Conservation (phyloP, 2,888 invertebrate species). For the Tuberolachnus salignus region DNA sequence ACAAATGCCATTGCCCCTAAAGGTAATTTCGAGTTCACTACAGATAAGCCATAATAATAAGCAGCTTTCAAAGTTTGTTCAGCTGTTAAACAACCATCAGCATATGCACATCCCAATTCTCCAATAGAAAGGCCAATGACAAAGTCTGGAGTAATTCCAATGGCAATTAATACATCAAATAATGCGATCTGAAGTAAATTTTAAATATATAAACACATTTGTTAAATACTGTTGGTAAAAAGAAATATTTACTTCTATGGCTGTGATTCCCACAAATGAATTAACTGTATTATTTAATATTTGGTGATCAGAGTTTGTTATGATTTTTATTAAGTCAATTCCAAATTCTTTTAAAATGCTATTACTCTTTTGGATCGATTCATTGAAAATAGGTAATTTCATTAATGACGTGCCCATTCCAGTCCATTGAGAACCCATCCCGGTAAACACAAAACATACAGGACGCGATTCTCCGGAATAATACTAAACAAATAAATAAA, state of each 20-base stretch:
- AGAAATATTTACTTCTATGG: constrained; percentile 65
- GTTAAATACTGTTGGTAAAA: background rate
- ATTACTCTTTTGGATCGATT: constrained; percentile 73
- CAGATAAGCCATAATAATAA: constrained; percentile 81
- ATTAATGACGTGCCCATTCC: constrained; percentile 81
- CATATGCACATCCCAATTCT: constrained; percentile 93
- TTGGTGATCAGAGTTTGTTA: constrained; percentile 69
- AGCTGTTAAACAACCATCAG: constrained; percentile 86
- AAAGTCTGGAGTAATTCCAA: constrained; percentile 73
- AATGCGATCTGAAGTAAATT: constrained; percentile 67
- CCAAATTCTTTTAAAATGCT: constrained; percentile 70
- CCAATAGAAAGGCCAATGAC: constrained; percentile 91
- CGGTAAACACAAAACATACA: constrained; percentile 88
- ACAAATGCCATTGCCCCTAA: too few relatives aligned
- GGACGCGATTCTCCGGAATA: constrained; percentile 72
- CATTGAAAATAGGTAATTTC: constrained; percentile 74
- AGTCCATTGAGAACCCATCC: constrained; percentile 89
- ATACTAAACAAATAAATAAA: constrained; percentile 64
- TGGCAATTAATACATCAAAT: constrained; percentile 68
- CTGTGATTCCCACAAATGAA: constrained; percentile 77
- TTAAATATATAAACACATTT: background rate
- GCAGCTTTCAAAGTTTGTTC: constrained; percentile 85
- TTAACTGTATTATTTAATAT: constrained; percentile 73
- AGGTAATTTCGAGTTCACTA: constrained; percentile 74
- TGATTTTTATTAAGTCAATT: constrained; percentile 70